A percentile compares a stretch with the other conserved stretches of the same genome.
These are phyloP conservation scores for Acrocephalus arundinaceus DNA, from an alignment of 2,113 vertebrate species.

Conservation along the genomic window DNA sequence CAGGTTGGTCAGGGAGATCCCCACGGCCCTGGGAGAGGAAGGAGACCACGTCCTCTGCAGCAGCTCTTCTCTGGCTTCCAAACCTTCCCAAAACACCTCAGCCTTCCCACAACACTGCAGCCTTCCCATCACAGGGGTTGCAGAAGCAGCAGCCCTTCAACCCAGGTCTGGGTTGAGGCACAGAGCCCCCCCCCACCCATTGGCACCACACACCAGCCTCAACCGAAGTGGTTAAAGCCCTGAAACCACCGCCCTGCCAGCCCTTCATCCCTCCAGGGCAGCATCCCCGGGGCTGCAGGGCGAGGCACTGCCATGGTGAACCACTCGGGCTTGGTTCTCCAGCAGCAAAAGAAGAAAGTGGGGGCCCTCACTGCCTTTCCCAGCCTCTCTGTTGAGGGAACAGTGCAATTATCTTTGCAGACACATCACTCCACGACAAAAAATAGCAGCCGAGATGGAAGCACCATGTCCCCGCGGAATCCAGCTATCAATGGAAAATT, in stretches of 20 bases:
- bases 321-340: not conserved
- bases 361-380: not conserved
- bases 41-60: not conserved
- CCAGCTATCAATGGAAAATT: slow-evolving; percentile 26
- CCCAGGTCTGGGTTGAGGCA: too few relatives aligned
- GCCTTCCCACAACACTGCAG: not conserved
- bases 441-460: slow-evolving; percentile 32
- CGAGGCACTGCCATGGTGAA: not conserved
- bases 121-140: too few relatives aligned
- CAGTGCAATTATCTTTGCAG: not conserved
- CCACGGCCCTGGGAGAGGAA: not conserved
- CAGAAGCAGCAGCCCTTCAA: not conserved
- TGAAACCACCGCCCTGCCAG: rapidly evolving
- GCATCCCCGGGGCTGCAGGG: not conserved
- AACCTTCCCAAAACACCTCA: not conserved
- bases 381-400: not conserved
- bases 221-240: not conserved
- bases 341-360: not conserved
- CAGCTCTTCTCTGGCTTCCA: not conserved
- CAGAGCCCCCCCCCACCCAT: not conserved
- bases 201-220: not conserved
- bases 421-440: not conserved
- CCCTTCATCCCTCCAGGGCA: too few relatives aligned
- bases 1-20: not conserved
- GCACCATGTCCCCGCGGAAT: not conserved